Percentiles rank a stretch among this genome's conserved stretches.
phyloP scores from a whole-genome alignment of 1,140 invertebrate species.

The Melanaphis sacchari region DNA sequence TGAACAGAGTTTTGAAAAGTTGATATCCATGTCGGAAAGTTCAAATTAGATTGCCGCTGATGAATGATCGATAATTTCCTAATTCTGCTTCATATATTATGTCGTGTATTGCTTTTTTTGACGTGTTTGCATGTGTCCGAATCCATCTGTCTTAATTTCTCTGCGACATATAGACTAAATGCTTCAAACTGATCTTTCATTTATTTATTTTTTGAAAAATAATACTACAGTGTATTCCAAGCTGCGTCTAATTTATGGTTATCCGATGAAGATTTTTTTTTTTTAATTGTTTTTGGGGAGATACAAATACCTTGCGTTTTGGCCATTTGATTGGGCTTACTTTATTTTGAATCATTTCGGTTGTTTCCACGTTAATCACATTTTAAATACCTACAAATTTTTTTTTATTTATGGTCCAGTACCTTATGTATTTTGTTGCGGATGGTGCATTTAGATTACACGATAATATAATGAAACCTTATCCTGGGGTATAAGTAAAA shows the following conservation, averaged over 20 bases:
- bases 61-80: neutral
- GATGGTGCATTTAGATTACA: too few relatives aligned
- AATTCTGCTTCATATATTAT: conserved; percentile 1
- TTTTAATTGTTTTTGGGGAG: neutral
- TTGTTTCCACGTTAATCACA: conserved; percentile 15
- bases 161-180: neutral
- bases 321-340: neutral
- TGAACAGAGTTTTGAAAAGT: neutral
- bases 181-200: neutral
- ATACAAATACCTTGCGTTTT: neutral
- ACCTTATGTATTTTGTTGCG: too few relatives aligned
- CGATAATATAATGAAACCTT: too few relatives aligned
- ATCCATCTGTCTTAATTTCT: neutral
- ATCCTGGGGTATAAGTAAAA: too few relatives aligned
- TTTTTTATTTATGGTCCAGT: too few relatives aligned
- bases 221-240: neutral
- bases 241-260: neutral
- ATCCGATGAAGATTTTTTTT: neutral
- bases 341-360: neutral
- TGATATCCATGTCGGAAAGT: neutral
- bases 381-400: neutral
- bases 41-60: neutral
- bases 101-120: neutral
- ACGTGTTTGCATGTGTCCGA: neutral
- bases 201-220: neutral